A percentile compares a stretch with the other conserved stretches of the same genome.
Conservation (phyloP, 2,113 vertebrate genomes). For the Poeciliopsis turrubarensis region DNA sequence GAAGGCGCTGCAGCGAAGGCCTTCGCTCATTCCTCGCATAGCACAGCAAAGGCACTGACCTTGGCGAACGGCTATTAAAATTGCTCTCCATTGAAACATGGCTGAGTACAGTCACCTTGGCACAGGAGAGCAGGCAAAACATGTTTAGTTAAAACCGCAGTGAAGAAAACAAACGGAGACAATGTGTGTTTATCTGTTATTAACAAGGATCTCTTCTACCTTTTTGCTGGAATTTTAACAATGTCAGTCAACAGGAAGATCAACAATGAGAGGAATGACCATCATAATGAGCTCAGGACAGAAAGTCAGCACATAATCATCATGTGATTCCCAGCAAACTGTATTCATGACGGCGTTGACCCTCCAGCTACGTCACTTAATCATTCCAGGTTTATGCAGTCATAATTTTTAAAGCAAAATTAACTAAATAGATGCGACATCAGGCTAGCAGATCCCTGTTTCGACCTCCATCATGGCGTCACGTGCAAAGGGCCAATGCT, state of each 20-base stretch:
- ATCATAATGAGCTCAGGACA: background rate
- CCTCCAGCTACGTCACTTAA: too few relatives aligned
- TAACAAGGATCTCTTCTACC: background rate
- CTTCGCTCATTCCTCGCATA: constrained; percentile 70
- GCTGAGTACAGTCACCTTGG: constrained; percentile 42
- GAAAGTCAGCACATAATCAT: background rate
- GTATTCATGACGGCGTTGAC: background rate
- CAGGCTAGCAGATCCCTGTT: too few relatives aligned
- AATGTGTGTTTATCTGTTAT: background rate
- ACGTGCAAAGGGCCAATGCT: too few relatives aligned
- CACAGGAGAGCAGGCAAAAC: constrained; percentile 38
- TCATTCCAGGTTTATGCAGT: too few relatives aligned
- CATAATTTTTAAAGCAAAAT: too few relatives aligned
- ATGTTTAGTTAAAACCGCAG: constrained; percentile 1
- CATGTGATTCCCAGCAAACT: background rate
- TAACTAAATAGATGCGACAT: too few relatives aligned
- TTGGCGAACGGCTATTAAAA: constrained; percentile 67
- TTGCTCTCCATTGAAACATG: constrained; percentile 31
- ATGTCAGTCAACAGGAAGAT: background rate
- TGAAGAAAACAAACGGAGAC: constrained; percentile 23
- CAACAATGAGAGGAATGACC: background rate
- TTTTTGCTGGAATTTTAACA: background rate
- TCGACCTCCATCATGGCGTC: too few relatives aligned
- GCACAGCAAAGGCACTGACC: constrained; percentile 63
- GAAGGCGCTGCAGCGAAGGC: constrained; percentile 63